phyloP scores from a whole-genome alignment of 2,888 invertebrate species.

The Nasonia oneida region DNA sequence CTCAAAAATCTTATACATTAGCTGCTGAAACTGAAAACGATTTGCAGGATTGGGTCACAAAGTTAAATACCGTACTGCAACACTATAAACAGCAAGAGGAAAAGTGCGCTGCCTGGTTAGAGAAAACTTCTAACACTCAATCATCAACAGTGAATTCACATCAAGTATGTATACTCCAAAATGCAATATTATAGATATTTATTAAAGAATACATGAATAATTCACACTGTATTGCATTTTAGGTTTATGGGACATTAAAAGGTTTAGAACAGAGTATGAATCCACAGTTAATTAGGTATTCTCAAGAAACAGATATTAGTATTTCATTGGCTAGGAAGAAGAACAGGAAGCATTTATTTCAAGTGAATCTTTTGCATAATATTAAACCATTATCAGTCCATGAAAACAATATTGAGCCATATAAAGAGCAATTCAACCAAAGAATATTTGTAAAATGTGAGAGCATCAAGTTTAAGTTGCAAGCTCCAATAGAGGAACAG shows the following conservation, averaged over 20 bases:
- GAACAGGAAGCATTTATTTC: slow-evolving; percentile 89
- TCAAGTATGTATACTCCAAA: slow-evolving; percentile 71
- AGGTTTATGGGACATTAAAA: slow-evolving; percentile 89
- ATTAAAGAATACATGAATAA: no score
- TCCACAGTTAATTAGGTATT: slow-evolving; percentile 93
- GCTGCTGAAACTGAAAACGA: slow-evolving; percentile 93
- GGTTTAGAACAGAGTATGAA: slow-evolving; percentile 95
- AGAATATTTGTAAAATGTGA: slow-evolving; percentile 91
- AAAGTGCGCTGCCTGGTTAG: slow-evolving; percentile 85
- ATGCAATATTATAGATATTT: not conserved
- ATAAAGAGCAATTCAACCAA: slow-evolving; percentile 93
- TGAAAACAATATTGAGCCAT: slow-evolving; percentile 82
- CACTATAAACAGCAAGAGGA: slow-evolving; percentile 90
- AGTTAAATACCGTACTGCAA: slow-evolving; percentile 90
- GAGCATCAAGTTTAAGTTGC: slow-evolving; percentile 90
- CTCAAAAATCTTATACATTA: slow-evolving; percentile 91
- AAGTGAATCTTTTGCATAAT: slow-evolving; percentile 84
- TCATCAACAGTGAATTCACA: slow-evolving; percentile 83
- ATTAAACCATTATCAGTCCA: slow-evolving; percentile 72
- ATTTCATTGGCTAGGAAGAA: slow-evolving; percentile 91
- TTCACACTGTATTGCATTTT: slow-evolving; percentile 22
- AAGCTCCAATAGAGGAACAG: slow-evolving; percentile 89
- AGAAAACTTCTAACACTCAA: slow-evolving; percentile 82
- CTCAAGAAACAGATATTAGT: slow-evolving; percentile 93
- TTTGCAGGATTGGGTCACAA: slow-evolving; percentile 90